Evolutionary conservation across 1,140 invertebrate species (phyloP).

Genomic region (Stenopsyche tienmushanensis): DNA sequence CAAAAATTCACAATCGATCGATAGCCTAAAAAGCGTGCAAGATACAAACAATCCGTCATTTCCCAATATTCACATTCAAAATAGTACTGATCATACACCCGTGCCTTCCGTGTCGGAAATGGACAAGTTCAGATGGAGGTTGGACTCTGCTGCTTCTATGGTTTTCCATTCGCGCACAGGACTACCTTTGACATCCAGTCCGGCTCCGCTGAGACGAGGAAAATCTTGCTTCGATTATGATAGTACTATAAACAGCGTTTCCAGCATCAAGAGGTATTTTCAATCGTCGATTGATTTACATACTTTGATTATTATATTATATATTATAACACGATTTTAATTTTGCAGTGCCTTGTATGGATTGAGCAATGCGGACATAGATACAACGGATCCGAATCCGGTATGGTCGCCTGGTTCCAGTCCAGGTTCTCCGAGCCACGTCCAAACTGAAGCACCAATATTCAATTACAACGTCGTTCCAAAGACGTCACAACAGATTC

Average conservation of each 20-base stretch:
- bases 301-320: not conserved
- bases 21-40: not conserved
- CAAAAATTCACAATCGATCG: not conserved
- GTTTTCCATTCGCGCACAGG: constrained; percentile 82
- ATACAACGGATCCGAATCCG: constrained; percentile 14
- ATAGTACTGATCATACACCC: constrained; percentile 40
- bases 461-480: constrained; percentile 29
- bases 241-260: constrained; percentile 75
- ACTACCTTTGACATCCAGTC: constrained; percentile 83
- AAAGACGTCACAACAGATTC: not conserved
- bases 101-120: constrained; percentile 70
- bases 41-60: not conserved
- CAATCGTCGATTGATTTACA: not conserved
- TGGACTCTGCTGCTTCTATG: constrained; percentile 80
- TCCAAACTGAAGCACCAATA: not conserved
- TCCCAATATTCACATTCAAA: not conserved
- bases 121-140: constrained; percentile 70
- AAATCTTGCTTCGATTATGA: constrained; percentile 84
- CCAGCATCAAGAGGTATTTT: constrained; percentile 76
- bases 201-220: constrained; percentile 75
- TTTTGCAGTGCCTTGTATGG: constrained; percentile 44
- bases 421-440: constrained; percentile 33
- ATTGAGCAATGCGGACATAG: constrained; percentile 14
- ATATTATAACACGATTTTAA: not conserved
- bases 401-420: constrained; percentile 41